Evolutionary conservation across 2,113 vertebrate species (phyloP), one percentile per base, ranked within the genome.

Genomic region (Rhombomys opimus): DNA sequence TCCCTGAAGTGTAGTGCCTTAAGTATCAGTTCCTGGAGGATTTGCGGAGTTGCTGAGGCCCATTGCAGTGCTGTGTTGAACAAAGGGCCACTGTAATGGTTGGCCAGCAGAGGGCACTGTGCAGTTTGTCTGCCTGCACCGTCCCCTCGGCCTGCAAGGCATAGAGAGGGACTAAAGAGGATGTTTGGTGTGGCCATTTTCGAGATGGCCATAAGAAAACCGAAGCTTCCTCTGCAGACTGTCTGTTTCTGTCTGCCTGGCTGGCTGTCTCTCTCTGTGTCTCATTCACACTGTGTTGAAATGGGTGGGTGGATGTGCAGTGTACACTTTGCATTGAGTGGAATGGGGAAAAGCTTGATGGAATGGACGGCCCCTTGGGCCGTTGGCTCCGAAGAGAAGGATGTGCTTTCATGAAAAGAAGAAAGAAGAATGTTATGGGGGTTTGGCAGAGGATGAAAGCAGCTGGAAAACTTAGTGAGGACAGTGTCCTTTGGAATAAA

Each of bases 61-160:
- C 61, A n/a, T 30, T 11, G 32, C 46, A 4, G 38, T 3, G 2
- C 32, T 7, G 18, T 38, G 0, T 22, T 22, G n/a, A 7, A 32
- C 81, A 67, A 87, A 72, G 52, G 11, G 0, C 30, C 17, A 6
- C 22, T 75, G 0, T 59, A 38, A 27, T 1, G 14, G 0, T 4
- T 8, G 41, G 54, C 70, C 96, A 92, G 96, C 77, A 97, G 97
- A 94, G 95, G 92, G 93, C 80, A 15, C 89, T 75, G 41, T 86
- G 72, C 23, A 23, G 38, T 61, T 32, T 25, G 38, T 59, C 85
- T 73, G 35, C 23, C n/a, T 41, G 14, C 81, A 46, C 0, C 14
- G 38, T 65, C 38, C 50, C 1, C 38, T 52, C 35, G 23, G 25
- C 38, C 68, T 65, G 15, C 38, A 41, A n/a, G 50, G 73, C 2